Evolutionary conservation across 2,797 vertebrate species (phyloP).

Genomic region (Sebastes glaucus): DNA sequence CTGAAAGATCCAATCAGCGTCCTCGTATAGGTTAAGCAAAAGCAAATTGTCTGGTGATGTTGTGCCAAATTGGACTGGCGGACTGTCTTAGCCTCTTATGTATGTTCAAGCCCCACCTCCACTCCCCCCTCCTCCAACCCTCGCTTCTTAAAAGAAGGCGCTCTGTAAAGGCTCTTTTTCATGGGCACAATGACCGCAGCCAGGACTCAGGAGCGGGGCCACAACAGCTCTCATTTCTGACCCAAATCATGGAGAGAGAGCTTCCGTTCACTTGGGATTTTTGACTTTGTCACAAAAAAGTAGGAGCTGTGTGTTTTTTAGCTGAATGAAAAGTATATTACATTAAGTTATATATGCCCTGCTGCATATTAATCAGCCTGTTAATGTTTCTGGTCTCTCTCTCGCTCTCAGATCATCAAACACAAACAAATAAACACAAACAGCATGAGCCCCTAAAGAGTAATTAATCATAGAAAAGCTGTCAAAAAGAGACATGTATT

Average conservation of each 20-base stretch:
- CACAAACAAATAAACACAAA: not conserved
- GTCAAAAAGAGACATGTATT: slow-evolving; percentile 62
- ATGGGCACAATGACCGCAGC: slow-evolving; percentile 72
- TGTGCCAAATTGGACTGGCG: slow-evolving; percentile 72
- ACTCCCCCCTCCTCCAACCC: slow-evolving; percentile 16
- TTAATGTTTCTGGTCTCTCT: not conserved
- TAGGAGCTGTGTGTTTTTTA: not conserved
- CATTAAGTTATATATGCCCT: not conserved
- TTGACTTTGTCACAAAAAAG: slow-evolving; percentile 13
- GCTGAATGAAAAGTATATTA: not conserved
- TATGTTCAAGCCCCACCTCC: slow-evolving; percentile 76
- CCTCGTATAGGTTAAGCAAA: slow-evolving; percentile 46
- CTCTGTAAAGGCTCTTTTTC: slow-evolving; percentile 75
- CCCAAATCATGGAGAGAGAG: slow-evolving; percentile 69
- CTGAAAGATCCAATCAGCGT: slow-evolving; percentile 56
- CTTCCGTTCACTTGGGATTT: slow-evolving; percentile 56
- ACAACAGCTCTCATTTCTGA: slow-evolving; percentile 68
- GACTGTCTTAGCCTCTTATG: slow-evolving; percentile 72
- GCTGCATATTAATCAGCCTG: slow-evolving; percentile 2
- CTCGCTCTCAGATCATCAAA: not conserved
- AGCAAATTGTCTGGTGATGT: slow-evolving; percentile 66
- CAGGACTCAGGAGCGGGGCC: slow-evolving; percentile 70
- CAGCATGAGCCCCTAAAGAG: slow-evolving; percentile 39
- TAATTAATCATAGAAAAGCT: slow-evolving; percentile 77
- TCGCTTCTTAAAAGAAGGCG: slow-evolving; percentile 58